phyloP scores from a whole-genome alignment of 1,140 invertebrate species.

The Condylostylus longicornis region DNA sequence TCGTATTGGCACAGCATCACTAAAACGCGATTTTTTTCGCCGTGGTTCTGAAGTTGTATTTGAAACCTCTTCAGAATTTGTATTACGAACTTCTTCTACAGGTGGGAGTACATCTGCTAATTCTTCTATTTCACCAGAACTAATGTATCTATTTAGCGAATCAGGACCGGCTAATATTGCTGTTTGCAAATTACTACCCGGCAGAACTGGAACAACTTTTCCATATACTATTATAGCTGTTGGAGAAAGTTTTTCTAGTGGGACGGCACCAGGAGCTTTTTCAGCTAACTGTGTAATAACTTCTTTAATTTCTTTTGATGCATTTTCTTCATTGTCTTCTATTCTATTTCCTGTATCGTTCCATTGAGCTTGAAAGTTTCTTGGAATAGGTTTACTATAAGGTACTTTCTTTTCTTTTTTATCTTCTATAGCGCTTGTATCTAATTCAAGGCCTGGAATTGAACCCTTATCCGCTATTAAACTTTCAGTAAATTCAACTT shows the following conservation, averaged over 20 bases:
- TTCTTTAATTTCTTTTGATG: slow-evolving; percentile 43
- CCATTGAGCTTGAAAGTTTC: slow-evolving; percentile 92
- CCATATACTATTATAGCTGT: slow-evolving; percentile 50
- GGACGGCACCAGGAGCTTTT: slow-evolving; percentile 52
- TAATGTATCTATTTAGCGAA: slow-evolving; percentile 56
- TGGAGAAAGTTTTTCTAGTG: slow-evolving; percentile 36
- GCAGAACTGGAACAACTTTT: slow-evolving; percentile 58
- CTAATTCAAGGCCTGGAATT: slow-evolving; percentile 79
- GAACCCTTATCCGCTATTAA: slow-evolving; percentile 38
- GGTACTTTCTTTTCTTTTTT: slow-evolving; percentile 70
- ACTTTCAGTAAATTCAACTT: slow-evolving; percentile 48
- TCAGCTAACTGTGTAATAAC: slow-evolving; percentile 52
- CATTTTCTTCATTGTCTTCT: slow-evolving; percentile 32
- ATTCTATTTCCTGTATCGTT: slow-evolving; percentile 52
- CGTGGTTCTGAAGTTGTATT: slow-evolving; percentile 18
- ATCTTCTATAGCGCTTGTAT: slow-evolving; percentile 41
- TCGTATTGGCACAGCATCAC: slow-evolving; percentile 11
- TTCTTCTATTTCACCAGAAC: slow-evolving; percentile 62
- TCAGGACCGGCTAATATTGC: slow-evolving; percentile 59
- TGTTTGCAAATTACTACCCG: slow-evolving; percentile 54
- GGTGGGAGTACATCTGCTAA: slow-evolving; percentile 54
- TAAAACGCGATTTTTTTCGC: slow-evolving; percentile 24
- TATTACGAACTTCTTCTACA: slow-evolving; percentile 38
- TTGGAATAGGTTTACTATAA: slow-evolving; percentile 88
- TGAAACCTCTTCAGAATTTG: slow-evolving; percentile 26